A percentile compares a stretch with the other conserved stretches of the same genome.
phyloP scores from a whole-genome alignment of 2,113 vertebrate species.

The Eolophus roseicapilla region DNA sequence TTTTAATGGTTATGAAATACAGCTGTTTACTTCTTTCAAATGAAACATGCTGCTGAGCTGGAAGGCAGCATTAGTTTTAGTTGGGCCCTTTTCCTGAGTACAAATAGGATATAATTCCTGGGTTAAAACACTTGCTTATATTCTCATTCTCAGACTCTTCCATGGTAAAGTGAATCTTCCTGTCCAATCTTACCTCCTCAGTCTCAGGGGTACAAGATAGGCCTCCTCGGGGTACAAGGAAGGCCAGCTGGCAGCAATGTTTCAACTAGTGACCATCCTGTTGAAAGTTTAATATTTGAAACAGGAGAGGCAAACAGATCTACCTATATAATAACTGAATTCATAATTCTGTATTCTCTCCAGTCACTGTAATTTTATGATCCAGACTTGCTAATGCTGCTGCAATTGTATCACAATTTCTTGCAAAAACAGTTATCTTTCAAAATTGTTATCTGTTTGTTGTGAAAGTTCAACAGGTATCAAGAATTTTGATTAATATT shows the following conservation, averaged over 20 bases:
- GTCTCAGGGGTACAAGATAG: background rate
- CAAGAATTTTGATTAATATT: background rate
- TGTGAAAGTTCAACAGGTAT: background rate
- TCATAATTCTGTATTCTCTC: background rate
- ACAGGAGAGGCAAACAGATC: background rate
- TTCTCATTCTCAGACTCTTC: background rate
- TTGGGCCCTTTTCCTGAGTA: background rate
- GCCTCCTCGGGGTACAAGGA: background rate
- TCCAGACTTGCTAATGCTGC: background rate
- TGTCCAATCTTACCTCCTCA: background rate
- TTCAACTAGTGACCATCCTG: background rate
- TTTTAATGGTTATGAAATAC: background rate
- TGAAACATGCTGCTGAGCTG: background rate
- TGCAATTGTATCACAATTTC: background rate
- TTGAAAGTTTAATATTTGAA: background rate
- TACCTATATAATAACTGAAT: background rate
- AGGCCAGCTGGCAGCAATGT: background rate
- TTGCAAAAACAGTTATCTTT: background rate
- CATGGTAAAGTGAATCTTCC: background rate
- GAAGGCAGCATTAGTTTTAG: background rate
- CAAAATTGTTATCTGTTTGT: background rate
- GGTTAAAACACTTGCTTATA: background rate
- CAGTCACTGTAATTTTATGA: background rate
- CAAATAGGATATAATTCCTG: background rate
- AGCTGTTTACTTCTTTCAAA: background rate